Conservation (phyloP, 2,113 vertebrate species). For the Erpornis zantholeuca region DNA sequence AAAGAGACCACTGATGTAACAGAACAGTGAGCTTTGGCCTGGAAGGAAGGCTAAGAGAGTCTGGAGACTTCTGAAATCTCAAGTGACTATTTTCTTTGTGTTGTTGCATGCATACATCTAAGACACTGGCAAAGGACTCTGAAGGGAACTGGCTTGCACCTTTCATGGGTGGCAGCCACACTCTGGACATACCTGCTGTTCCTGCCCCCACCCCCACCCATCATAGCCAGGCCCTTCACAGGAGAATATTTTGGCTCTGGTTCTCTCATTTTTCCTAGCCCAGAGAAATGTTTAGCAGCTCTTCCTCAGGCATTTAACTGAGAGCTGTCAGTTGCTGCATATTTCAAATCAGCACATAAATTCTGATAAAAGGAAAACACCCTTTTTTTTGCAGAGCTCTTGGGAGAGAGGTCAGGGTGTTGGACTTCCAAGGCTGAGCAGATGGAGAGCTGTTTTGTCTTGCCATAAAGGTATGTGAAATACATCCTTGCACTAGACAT, state of each 20-base stretch:
- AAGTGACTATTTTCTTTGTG: not conserved
- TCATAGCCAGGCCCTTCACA: not conserved
- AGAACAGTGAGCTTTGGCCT: not conserved
- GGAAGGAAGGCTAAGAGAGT: not conserved
- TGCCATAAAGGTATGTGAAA: not conserved
- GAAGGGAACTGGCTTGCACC: not conserved
- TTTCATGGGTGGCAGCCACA: not conserved
- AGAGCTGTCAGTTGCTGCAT: not conserved
- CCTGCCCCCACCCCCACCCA: not conserved
- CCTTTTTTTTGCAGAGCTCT: not conserved
- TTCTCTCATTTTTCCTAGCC: not conserved
- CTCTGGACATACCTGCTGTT: not conserved
- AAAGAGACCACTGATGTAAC: rapidly evolving
- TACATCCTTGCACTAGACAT: not conserved
- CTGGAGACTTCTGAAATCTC: not conserved
- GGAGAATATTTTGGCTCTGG: not conserved
- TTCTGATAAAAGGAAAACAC: not conserved
- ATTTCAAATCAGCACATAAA: not conserved
- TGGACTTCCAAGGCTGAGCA: not conserved
- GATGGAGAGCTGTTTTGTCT: not conserved
- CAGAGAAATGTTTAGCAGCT: not conserved
- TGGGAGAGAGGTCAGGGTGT: not conserved
- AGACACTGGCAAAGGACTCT: not conserved
- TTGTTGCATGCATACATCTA: not conserved
- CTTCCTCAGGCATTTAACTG: not conserved